Evolutionary conservation across 2,113 vertebrate species (phyloP), one percentile per base, ranked within the genome.

Genomic region (Hippotragus niger): DNA sequence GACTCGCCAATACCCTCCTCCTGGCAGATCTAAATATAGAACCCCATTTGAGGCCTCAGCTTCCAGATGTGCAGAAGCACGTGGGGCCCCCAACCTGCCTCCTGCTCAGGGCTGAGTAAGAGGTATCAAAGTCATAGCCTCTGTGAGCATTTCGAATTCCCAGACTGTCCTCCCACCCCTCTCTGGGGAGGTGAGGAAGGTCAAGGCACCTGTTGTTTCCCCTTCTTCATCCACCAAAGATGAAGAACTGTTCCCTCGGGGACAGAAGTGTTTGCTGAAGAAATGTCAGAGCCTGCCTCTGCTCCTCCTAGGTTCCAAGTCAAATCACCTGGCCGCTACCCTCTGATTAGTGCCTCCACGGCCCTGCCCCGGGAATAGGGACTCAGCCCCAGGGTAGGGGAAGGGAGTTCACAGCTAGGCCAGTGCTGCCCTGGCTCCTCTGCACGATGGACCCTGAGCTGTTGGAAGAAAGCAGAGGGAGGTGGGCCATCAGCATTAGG

Each of bases 21-120:
- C 23, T 62, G 47, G 76, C 2, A 3, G 19, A 1, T 84, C 88
- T 98, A 98, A 98, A 93, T 92, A 90, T 92, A 97, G 95, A 55
- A 55, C 71, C 60, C 21, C 58, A 13, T 92, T 31, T 92, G 88
- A 81, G 23, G 71, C n/a, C 52, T 31, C 81, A 64, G 50, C 27
- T 81, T 62, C 86, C 91, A 95, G 91, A 90, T 81, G 91, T 82
- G 58, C 62, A 25, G 89, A 87, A 84, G 55, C 60, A 57, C 1
- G 0, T 31, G 74, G 52, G 23, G 17, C 31, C 40, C 40, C 74
- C 21, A 50, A 16, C 33, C 33, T 82, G 80, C 80, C 80, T 57
- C 47, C 16, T 47, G 1, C 33, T 62, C 52, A 40, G 11, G 33
- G 21, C 50, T 80, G 12, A 94, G 58, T 6, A 43, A 55, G 33